Conservation (phyloP, 2,888 invertebrate species). For the Disparrhopalites patrizii region DNA sequence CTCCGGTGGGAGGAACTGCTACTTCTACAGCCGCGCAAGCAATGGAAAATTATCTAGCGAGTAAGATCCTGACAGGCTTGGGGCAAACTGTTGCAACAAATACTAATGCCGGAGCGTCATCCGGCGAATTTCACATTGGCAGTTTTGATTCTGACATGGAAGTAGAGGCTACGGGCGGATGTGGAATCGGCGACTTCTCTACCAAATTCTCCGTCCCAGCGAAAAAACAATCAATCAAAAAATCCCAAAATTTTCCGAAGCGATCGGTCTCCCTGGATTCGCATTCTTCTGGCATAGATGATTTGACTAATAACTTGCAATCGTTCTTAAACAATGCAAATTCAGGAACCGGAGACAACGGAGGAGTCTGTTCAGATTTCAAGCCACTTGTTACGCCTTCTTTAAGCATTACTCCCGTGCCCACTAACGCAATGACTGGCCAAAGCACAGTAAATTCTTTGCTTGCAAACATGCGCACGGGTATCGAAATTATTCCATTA, state of each 20-base stretch:
- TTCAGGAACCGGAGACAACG: neutral
- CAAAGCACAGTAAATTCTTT: conserved; percentile 59
- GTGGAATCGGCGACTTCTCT: neutral
- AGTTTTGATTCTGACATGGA: conserved; percentile 30
- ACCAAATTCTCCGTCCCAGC: conserved; percentile 21
- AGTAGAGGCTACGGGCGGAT: conserved; percentile 15
- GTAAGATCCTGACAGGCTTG: conserved; percentile 26
- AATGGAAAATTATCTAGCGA: conserved; percentile 28
- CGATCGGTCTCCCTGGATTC: conserved; percentile 35
- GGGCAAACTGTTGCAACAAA: neutral
- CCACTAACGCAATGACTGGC: conserved; percentile 52
- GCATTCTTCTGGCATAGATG: conserved; percentile 17
- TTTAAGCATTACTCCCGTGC: conserved; percentile 62
- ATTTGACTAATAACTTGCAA: conserved; percentile 19
- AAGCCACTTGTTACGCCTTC: conserved; percentile 56
- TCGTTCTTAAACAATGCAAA: conserved; percentile 14
- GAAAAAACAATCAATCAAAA: conserved; percentile 10
- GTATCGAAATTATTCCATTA: conserved; percentile 81
- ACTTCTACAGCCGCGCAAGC: neutral
- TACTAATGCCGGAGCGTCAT: neutral
- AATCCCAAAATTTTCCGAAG: conserved; percentile 25
- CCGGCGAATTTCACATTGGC: conserved; percentile 19
- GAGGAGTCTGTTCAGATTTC: conserved; percentile 46
- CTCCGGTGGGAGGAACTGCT: conserved; percentile 35
- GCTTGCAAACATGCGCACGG: conserved; percentile 53